phyloP scores from a whole-genome alignment of 2,888 invertebrate genomes.

The Dastarcus helophoroides region DNA sequence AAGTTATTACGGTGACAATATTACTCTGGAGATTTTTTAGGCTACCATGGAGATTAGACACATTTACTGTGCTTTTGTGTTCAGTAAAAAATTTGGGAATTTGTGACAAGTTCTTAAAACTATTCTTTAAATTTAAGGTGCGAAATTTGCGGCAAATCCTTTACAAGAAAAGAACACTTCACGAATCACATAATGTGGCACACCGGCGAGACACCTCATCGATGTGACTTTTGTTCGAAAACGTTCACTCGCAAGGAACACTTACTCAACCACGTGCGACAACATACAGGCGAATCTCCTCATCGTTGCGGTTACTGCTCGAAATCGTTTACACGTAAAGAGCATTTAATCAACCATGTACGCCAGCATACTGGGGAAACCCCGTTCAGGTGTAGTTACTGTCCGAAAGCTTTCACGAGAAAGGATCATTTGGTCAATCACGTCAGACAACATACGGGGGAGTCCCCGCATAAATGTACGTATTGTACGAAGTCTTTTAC shows the following conservation, averaged over 20 bases:
- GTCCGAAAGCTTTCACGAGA: conserved; percentile 74
- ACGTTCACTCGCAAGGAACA: conserved; percentile 70
- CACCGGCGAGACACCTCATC: conserved; percentile 65
- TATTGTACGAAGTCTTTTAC: conserved; percentile 71
- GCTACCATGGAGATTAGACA: no score
- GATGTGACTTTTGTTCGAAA: conserved; percentile 69
- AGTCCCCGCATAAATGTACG: conserved; percentile 66
- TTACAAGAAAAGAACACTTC: conserved; percentile 81
- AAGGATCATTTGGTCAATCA: conserved; percentile 73
- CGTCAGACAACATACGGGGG: conserved; percentile 55
- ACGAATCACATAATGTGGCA: conserved; percentile 87
- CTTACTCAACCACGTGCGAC: conserved; percentile 63
- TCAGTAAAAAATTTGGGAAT: no score
- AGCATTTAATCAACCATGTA: conserved; percentile 77
- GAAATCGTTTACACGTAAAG: conserved; percentile 77
- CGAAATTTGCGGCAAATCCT: conserved; percentile 79
- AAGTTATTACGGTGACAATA: no score
- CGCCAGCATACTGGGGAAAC: conserved; percentile 67
- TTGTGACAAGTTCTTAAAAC: not conserved
- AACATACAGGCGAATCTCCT: conserved; percentile 73
- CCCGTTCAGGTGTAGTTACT: conserved; percentile 71
- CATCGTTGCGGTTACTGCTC: conserved; percentile 78
- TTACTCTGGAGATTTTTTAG: no score
- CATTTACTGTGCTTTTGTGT: no score
- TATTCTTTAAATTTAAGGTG: conserved; percentile 48